phyloP scores from a whole-genome alignment of 2,113 vertebrate genomes.

The Pelecanus crispus region DNA sequence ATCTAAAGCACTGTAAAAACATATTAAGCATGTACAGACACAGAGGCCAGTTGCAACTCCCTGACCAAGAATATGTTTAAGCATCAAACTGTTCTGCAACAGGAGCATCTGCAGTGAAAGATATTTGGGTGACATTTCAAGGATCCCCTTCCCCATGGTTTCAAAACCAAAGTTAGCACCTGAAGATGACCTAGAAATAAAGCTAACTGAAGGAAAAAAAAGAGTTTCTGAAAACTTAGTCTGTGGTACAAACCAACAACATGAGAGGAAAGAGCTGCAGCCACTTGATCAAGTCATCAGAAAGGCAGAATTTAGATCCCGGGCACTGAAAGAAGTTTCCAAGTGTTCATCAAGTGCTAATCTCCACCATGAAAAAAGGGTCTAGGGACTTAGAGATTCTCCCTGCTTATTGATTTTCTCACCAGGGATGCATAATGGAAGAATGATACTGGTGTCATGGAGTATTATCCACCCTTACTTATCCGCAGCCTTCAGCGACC shows the following conservation, averaged over 20 bases:
- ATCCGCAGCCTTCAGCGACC: not conserved
- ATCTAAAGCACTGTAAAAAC: not conserved
- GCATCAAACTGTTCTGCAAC: not conserved
- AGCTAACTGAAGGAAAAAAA: not conserved
- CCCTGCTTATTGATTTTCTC: slow-evolving; percentile 7
- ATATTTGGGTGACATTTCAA: not conserved
- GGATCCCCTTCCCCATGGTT: not conserved
- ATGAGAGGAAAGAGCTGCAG: not conserved
- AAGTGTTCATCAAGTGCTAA: not conserved
- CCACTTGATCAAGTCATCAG: not conserved
- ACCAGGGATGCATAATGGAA: slow-evolving; percentile 10
- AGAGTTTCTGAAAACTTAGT: not conserved
- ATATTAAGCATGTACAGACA: not conserved
- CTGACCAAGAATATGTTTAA: not conserved
- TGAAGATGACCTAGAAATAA: not conserved
- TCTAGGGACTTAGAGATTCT: not conserved
- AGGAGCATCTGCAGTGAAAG: not conserved
- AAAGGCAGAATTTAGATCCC: not conserved
- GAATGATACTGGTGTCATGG: not conserved
- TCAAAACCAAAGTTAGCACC: not conserved
- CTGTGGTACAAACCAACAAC: not conserved
- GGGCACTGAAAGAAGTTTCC: not conserved
- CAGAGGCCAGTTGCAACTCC: not conserved
- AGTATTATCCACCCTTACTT: not conserved
- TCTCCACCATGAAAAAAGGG: not conserved